Conservation (phyloP, 2,888 invertebrate genomes). For the Fragum fragum region DNA sequence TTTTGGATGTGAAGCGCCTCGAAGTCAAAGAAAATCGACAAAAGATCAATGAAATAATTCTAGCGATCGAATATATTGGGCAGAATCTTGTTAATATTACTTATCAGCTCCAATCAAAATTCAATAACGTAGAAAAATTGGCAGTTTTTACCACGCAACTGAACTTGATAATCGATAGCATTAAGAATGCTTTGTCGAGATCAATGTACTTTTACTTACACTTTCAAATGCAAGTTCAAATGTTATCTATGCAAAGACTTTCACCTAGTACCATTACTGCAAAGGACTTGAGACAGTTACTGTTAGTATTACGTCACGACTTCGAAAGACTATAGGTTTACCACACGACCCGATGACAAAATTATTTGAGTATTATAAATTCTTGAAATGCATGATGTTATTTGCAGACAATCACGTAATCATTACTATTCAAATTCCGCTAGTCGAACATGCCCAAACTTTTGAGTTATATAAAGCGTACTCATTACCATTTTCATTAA, state of each 20-base stretch:
- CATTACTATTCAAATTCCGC: background rate
- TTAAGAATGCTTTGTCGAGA: conserved; percentile 1
- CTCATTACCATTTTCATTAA: background rate
- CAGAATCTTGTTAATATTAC: background rate
- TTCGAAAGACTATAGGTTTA: background rate
- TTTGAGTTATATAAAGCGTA: conserved; percentile 6
- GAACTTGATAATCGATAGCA: background rate
- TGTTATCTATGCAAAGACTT: background rate
- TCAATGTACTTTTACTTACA: conserved; percentile 17
- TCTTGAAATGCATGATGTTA: background rate
- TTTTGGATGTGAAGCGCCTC: background rate
- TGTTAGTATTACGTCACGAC: background rate
- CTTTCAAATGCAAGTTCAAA: conserved; percentile 12
- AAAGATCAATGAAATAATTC: too few species aligned
- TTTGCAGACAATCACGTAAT: conserved; percentile 2
- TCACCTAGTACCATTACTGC: conserved; percentile 4
- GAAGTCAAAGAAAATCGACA: too few species aligned
- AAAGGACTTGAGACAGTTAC: background rate
- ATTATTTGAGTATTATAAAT: too few species aligned
- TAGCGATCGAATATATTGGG: background rate
- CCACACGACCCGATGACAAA: too few species aligned
- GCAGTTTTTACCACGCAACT: background rate
- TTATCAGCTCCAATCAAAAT: background rate
- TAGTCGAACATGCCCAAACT: background rate
- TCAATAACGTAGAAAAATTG: background rate